Evolutionary conservation across 2,888 invertebrate species (phyloP), one percentile per base, ranked within the genome.

Genomic region (Meiosimyza decipiens): DNA sequence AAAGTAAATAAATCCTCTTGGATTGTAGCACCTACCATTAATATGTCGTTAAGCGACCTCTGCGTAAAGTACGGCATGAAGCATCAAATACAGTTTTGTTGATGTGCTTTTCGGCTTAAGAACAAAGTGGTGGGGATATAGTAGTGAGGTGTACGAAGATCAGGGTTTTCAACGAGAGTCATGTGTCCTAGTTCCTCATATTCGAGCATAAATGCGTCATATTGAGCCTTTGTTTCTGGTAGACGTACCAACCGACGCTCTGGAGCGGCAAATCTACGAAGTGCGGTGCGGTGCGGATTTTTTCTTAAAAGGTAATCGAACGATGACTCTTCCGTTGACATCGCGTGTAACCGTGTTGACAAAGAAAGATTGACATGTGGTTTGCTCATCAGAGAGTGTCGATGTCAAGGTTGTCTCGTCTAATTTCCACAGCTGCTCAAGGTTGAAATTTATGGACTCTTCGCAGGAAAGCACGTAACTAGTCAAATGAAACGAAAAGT

Each of bases 121-220:
- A 1, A 77, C 75, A 49, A 74, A 74, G 57, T 77, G 77, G 47
- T 77, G 75, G 1, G 77, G 12, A 77, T 73, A 33, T 67, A 75
- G 33, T 74, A 66, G 18, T 55, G 55, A 4, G 66, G 73, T 57
- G 15, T 13, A 16, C 13, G 12, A 6, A 55, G 16, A 6, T 47
- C 47, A 16, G 72, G 52, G 40, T 68, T 57, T 11, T 16, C 50
- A 12, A 73, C 69, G 1, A 69, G 51, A 15, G 63, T 59, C 73
- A 77, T 87, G 89, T 51, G 88, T 84, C 71, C 91, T 91, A 79
- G 66, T 75, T 62, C 18, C 55, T 74, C 55, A 55, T 77, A 77
- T 55, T 77, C 76, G 16, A 69, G 54, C 51, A 77, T 67, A 62
- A 79, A 77, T 13, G 33, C 33, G 11, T 60, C 55, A n/a, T 78